Base-by-base conservation (phyloP, 2,888 invertebrate species). In the Bembecia ichneumoniformis region DNA sequence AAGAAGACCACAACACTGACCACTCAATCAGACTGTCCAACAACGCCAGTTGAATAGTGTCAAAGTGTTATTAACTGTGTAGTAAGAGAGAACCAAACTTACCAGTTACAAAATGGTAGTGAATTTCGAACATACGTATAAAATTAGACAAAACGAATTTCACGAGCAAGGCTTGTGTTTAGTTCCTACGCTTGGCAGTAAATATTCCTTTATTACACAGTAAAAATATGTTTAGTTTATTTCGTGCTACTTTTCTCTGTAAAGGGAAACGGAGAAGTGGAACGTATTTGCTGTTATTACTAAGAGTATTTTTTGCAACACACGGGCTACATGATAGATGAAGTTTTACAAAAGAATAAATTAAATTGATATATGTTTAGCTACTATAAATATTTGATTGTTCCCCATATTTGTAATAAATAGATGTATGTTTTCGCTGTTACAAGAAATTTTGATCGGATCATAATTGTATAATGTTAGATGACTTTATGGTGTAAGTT, bases 81-180 rank as follows among this genome's bases (percentile, higher is more conserved):
- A 59, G 55, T 63, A 28, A 28, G 28, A 52, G 48, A 59, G 63
- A 62, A 60, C 66, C 56, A 62, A 57, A 59, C 62, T 59, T 62
- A 57, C 54, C 64, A 70, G 62, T 64, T 70, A 28, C 28, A 63
- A 64, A 65, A 63, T 59, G 66, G 64, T 66, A 65, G 48, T 49
- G 52, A 47, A 40, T 51, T 51, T 47, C 44, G 28, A 16, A 35
- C 13, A 35, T 13, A 13, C 47, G 64, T 59, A 71, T 71, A 66
- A 74, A 67, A 60, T 59, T 68, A 70, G 65, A 65, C 60, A 63
- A 66, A 61, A 66, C 74, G 66, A 74, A 66, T 60, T 67, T 63
- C 70, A 78, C 73, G 78, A 79, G 82, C 80, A 75, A 77, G 78
- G 86, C 86, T 84, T 84, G 81, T 79, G 78, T 82, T 84, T 79